Percentiles rank a stretch among this genome's conserved stretches.
phyloP scores from a whole-genome alignment of 2,113 vertebrate species.

The Daboia siamensis region DNA sequence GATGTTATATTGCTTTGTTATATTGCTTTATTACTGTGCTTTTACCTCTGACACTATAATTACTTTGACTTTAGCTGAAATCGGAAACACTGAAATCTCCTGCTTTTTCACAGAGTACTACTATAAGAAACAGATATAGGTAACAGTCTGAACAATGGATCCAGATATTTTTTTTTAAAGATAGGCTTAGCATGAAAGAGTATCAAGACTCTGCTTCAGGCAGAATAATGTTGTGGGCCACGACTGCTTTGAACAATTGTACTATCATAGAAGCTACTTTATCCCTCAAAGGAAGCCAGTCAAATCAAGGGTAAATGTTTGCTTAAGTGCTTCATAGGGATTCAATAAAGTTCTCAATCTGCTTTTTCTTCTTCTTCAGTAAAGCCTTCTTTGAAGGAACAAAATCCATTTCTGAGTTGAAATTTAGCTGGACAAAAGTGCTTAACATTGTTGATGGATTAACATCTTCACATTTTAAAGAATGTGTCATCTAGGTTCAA shows the following conservation, averaged over 20 bases:
- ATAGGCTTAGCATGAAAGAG: neutral
- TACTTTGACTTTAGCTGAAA: neutral
- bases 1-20: neutral
- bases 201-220: neutral
- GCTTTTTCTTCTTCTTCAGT: neutral
- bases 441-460: neutral
- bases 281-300: neutral
- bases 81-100: neutral
- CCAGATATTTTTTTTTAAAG: neutral
- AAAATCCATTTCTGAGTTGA: neutral
- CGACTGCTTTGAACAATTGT: neutral
- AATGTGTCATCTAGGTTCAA: neutral
- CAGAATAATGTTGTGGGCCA: neutral
- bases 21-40: neutral
- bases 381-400: neutral
- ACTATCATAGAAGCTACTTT: neutral
- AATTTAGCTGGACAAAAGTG: neutral
- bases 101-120: neutral
- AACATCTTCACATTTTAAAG: slow-evolving; percentile 5
- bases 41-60: neutral
- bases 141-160: neutral
- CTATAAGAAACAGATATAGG: neutral
- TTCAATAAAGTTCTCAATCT: neutral
- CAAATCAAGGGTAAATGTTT: neutral
- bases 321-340: neutral